Conservation (phyloP, 2,888 invertebrate species). For the Drosophila falleni region DNA sequence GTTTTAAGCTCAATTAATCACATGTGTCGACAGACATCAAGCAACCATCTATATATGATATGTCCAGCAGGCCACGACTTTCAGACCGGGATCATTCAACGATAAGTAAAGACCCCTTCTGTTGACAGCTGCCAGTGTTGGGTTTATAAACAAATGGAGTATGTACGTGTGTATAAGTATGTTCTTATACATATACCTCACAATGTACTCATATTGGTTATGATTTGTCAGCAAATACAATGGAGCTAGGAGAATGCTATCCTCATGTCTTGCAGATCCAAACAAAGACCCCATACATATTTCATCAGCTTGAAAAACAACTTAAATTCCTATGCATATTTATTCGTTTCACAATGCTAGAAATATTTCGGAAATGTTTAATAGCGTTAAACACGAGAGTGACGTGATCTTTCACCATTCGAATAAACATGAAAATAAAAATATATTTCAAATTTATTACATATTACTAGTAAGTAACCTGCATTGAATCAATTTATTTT, state of each 20-base stretch:
- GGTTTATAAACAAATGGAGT: constrained; percentile 21
- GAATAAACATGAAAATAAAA: background rate
- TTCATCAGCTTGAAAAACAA: constrained; percentile 4
- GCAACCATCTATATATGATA: constrained; percentile 21
- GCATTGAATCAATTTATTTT: too few relatives aligned
- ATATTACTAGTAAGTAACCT: too few relatives aligned
- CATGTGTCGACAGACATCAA: constrained; percentile 17
- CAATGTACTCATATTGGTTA: constrained; percentile 10
- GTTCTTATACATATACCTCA: constrained; percentile 10
- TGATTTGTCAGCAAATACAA: constrained; percentile 42
- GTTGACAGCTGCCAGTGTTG: constrained; percentile 54
- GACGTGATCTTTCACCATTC: constrained; percentile 5
- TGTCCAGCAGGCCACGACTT: constrained; percentile 16
- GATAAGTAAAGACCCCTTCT: constrained; percentile 57
- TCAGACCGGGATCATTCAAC: constrained; percentile 54
- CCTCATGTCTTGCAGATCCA: constrained; percentile 2
- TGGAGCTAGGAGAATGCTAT: constrained; percentile 13
- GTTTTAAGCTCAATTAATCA: constrained; percentile 67
- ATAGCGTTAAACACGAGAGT: background rate
- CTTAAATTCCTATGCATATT: constrained; percentile 19
- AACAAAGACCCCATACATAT: constrained; percentile 26
- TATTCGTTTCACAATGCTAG: constrained; percentile 15
- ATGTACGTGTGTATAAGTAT: background rate
- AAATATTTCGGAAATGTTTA: constrained; percentile 11
- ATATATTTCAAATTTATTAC: background rate